phyloP scores from a whole-genome alignment of 2,888 invertebrate species.

The Orthosia gothica region DNA sequence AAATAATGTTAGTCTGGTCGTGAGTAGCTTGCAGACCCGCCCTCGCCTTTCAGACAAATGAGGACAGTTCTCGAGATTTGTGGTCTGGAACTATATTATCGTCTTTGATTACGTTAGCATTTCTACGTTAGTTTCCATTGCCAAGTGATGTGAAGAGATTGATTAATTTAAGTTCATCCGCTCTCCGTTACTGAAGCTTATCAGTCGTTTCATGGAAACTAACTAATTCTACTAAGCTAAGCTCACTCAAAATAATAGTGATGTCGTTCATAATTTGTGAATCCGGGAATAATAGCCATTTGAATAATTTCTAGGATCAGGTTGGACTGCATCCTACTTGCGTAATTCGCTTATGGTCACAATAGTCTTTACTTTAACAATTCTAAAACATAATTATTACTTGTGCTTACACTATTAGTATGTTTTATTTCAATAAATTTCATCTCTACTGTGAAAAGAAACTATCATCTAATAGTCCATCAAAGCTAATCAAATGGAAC shows the following conservation, averaged over 20 bases:
- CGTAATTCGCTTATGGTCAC: not conserved
- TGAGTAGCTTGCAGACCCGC: not conserved
- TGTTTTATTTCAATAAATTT: not conserved
- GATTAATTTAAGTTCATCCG: too few species aligned
- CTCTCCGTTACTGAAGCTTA: too few species aligned
- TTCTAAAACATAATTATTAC: not conserved
- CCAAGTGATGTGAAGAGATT: too few species aligned
- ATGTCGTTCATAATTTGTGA: not conserved
- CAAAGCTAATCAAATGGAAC: not conserved
- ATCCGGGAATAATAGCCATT: too few species aligned
- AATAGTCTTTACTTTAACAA: not conserved
- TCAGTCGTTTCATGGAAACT: too few species aligned
- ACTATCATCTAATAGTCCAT: not conserved
- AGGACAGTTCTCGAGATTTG: not conserved
- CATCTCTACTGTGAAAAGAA: not conserved
- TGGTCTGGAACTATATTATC: conserved; percentile 7
- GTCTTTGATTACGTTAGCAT: not conserved
- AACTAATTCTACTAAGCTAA: too few species aligned
- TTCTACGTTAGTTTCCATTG: not conserved
- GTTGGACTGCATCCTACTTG: not conserved
- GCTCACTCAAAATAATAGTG: too few species aligned
- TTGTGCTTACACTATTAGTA: not conserved
- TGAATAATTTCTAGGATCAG: not conserved
- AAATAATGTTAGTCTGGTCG: conserved; percentile 22
- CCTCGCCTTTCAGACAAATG: conserved; percentile 12